Conservation (phyloP, 2,113 vertebrate genomes). For the Heterochromis multidens region DNA sequence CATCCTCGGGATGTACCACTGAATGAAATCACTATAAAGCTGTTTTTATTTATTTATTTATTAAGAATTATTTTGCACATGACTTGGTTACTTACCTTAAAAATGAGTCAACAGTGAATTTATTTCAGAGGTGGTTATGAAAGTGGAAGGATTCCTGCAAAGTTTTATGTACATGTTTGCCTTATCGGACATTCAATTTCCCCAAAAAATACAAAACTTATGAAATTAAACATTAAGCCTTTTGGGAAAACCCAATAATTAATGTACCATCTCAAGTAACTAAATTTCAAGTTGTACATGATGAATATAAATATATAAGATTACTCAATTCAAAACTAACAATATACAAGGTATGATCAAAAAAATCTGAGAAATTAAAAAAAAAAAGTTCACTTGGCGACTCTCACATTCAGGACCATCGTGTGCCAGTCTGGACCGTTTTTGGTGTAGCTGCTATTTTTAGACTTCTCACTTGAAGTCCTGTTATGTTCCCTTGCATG, state of each 20-base stretch:
- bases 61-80: neutral
- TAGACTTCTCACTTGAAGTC: neutral
- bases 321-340: neutral
- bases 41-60: rapidly evolving
- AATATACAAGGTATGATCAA: neutral
- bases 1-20: neutral
- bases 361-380: neutral
- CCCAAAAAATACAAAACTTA: neutral
- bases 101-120: neutral
- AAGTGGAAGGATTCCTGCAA: neutral
- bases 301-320: too few species aligned
- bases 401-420: neutral
- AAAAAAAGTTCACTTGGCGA: neutral
- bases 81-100: neutral
- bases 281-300: neutral
- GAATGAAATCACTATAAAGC: neutral
- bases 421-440: neutral
- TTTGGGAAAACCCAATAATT: too few species aligned
- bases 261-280: neutral
- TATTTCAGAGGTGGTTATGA: neutral
- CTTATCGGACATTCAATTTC: neutral
- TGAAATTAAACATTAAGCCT: neutral
- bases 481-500: neutral
- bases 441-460: neutral
- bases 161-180: neutral